Conservation (phyloP, 2,888 invertebrate species). For the Eupithecia pulchellata region DNA sequence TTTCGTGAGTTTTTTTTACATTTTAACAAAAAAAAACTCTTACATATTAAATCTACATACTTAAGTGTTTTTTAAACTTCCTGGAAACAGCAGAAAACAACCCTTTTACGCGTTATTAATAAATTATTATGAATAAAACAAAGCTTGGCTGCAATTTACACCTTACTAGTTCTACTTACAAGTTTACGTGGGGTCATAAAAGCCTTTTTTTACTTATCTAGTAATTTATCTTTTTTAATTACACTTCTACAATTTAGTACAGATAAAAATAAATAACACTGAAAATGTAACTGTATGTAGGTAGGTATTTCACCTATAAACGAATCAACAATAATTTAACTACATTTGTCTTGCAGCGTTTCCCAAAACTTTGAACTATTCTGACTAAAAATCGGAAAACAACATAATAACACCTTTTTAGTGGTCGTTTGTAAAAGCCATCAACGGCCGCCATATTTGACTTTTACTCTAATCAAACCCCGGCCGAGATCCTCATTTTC, state of each 20-base stretch:
- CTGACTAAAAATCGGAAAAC: background rate
- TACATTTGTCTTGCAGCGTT: background rate
- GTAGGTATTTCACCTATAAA: too few species aligned
- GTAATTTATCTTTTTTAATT: too few species aligned
- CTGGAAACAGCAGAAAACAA: background rate
- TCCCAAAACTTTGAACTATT: background rate
- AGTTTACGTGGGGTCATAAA: conserved; percentile 48
- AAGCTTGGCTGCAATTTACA: conserved; percentile 42
- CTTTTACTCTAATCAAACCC: background rate
- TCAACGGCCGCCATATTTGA: background rate
- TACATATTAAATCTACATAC: background rate
- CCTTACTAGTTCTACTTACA: conserved; percentile 49
- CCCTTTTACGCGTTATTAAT: too few species aligned
- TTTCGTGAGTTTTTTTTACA: background rate
- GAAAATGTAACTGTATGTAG: too few species aligned
- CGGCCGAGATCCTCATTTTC: background rate
- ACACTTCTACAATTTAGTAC: too few species aligned
- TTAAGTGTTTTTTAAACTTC: too few species aligned
- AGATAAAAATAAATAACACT: background rate
- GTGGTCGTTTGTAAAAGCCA: background rate
- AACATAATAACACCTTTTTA: background rate
- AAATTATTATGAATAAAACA: too few species aligned
- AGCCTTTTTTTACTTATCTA: too few species aligned
- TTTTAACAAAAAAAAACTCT: background rate
- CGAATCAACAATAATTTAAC: background rate